Conservation (phyloP, 2,888 invertebrate species). For the Rhingia rostrata region DNA sequence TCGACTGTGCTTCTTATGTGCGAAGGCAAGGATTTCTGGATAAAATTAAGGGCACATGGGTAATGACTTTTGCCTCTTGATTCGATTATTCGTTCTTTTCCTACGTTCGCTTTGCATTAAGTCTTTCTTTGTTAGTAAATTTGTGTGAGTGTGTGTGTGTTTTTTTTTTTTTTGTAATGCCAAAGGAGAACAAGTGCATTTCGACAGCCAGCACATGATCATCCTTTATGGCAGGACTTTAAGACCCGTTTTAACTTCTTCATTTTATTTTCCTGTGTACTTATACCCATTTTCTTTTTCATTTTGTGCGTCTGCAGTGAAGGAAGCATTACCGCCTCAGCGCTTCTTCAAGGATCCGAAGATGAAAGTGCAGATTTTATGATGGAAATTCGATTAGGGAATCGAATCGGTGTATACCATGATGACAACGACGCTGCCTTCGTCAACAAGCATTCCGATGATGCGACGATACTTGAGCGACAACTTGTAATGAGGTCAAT, state of each 20-base stretch:
- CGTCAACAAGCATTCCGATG: slow-evolving; percentile 48
- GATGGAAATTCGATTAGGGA: slow-evolving; percentile 79
- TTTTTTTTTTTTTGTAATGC: neutral
- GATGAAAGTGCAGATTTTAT: slow-evolving; percentile 78
- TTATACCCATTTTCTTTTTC: slow-evolving; percentile 8
- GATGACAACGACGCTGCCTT: slow-evolving; percentile 38
- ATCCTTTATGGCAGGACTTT: slow-evolving; percentile 24
- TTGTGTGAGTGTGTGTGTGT: neutral
- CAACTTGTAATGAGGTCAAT: slow-evolving; percentile 78
- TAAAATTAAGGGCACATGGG: slow-evolving; percentile 76
- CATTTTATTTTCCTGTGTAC: neutral
- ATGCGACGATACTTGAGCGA: slow-evolving; percentile 74
- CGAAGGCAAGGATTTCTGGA: slow-evolving; percentile 76
- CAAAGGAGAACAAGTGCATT: slow-evolving; percentile 6
- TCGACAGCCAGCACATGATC: slow-evolving; percentile 19
- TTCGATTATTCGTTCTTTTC: slow-evolving; percentile 43
- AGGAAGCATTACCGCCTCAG: slow-evolving; percentile 76
- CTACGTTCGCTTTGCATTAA: slow-evolving; percentile 25
- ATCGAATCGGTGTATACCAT: slow-evolving; percentile 54
- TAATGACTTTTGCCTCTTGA: slow-evolving; percentile 70
- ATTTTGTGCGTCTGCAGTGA: slow-evolving; percentile 61
- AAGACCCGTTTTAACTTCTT: slow-evolving; percentile 23
- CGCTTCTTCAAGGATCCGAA: slow-evolving; percentile 77
- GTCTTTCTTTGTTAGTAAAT: neutral
- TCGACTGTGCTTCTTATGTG: slow-evolving; percentile 76